Evolutionary conservation across 1,140 invertebrate species (phyloP), one percentile per base, ranked within the genome.

Genomic region (Coenobita brevimanus): DNA sequence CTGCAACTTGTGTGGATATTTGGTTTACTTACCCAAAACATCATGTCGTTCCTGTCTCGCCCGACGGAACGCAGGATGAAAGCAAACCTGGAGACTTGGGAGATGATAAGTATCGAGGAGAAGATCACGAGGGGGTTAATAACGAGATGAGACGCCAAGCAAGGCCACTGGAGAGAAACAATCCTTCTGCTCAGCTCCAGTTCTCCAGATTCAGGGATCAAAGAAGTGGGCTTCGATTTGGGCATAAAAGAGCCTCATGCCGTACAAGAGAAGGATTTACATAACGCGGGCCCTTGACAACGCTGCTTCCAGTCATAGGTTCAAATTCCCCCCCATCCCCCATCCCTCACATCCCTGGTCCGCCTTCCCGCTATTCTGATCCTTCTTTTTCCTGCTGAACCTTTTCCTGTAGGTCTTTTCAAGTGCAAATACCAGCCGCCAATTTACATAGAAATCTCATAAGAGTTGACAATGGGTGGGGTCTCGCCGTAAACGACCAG

Each of bases 371-470:
- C 41, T n/a, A 82, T 87, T 87, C 76, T 87, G 76, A 41, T 87
- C 64, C 84, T 73, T 80, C 84, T 87, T 87, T 85, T 87, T 87
- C 64, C 54, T 87, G 84, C 84, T 87, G 84, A 87, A 87, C 84
- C 84, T 80, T 87, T 87, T 81, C 84, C 84, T 87, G 84, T 87
- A 80, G 84, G 76, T 87, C 84, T 80, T 87, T 87, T 87, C 84
- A 87, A 87, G 84, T 87, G 84, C 84, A 87, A 87, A 87, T 87
- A 80, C 84, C 76, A 87, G 84, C 84, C 76, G 67, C 76, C 84
- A 87, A 87, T 87, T 87, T 87, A 87, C 84, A 87, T 87, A 87
- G 84, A 87, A 87, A 87, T 87, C 84, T 80, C 84, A 87, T 87
- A 87, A 80, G 84, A 80, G 84, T 87, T 87, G 84, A 87, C 84